Percentiles rank a stretch among this genome's conserved stretches.
phyloP scores from a whole-genome alignment of 2,888 invertebrate species.

The Auanema sp. region DNA sequence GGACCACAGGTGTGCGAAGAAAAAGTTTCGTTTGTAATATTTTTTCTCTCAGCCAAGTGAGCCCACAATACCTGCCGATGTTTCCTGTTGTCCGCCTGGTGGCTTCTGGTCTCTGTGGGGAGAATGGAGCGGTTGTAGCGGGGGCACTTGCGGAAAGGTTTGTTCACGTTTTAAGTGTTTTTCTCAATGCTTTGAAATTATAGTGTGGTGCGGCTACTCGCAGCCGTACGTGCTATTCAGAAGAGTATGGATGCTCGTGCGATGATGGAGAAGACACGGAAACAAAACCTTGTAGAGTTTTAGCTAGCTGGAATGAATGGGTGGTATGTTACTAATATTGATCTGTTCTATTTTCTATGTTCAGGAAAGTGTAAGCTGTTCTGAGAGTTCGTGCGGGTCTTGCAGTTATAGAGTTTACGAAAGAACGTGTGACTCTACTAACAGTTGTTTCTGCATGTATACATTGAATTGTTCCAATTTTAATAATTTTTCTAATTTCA shows the following conservation, averaged over 20 bases:
- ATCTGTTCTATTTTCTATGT: no score
- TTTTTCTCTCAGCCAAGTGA: constrained; percentile 14
- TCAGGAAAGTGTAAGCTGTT: no score
- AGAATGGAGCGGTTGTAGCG: constrained; percentile 32
- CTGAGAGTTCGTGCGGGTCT: no score
- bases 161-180: background rate
- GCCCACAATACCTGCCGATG: background rate
- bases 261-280: constrained; percentile 19
- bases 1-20: no score
- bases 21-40: background rate
- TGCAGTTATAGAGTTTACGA: no score
- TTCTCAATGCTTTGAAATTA: background rate
- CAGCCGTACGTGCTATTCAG: constrained; percentile 21
- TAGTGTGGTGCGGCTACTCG: background rate
- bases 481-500: no score
- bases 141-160: constrained; percentile 29
- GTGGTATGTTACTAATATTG: constrained; percentile 10
- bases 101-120: constrained; percentile 38
- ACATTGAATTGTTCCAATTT: no score
- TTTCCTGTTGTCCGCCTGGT: constrained; percentile 23
- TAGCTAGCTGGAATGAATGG: constrained; percentile 30
- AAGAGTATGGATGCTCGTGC: constrained; percentile 23
- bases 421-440: no score
- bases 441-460: no score
- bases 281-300: constrained; percentile 20